Base-by-base conservation (phyloP, 2,113 vertebrate genomes). In the Phycodurus eques region DNA sequence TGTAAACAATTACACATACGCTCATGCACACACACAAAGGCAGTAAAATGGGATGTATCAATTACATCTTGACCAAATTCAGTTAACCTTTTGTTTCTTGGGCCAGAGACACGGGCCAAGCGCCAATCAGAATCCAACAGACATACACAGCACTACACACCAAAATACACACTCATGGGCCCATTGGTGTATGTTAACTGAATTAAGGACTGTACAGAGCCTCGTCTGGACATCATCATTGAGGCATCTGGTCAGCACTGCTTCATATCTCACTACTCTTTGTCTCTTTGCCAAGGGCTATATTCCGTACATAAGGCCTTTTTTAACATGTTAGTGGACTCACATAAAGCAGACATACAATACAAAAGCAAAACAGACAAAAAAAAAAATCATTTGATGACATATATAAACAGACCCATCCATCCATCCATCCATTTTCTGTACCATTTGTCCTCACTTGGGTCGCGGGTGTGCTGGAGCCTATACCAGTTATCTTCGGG, bases 31-130 rank as follows among this genome's bases (percentile, higher is more conserved):
- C 76, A 83, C 66, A 77, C 71, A 59, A 57, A 66, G 64, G 64
- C 61, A 82, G 12, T 78, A 39, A 79, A 47, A 80, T 57, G 53
- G 76, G 57, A 83, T 74, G 69, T 77, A 82, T 87, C 81, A 78
- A 83, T 88, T 81, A 82, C 64, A 80, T 81, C 46, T 72, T 65
- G 67, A 76, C 82, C 70, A 88, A 87, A 90, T 88, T 80, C 82
- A 81, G 77, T 90, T 88, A 90, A 87, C 84, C 80, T 87, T 87
- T 81, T 73, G 74, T 76, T 81, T 79, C 72, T 78, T 13, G 57
- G 73, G 70, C 78, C 87, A 83, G 81, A 80, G 69, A 87, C 75
- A 46, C 71, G 59, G 33, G 63, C 70, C 72, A 78, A 74, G 62
- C 83, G 81, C 82, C 67, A 74, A 75, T 67, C 47, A 74, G 51